These are phyloP conservation scores for Euproctis similis DNA, from an alignment of 2,888 invertebrate genomes.

Conservation along the genomic window DNA sequence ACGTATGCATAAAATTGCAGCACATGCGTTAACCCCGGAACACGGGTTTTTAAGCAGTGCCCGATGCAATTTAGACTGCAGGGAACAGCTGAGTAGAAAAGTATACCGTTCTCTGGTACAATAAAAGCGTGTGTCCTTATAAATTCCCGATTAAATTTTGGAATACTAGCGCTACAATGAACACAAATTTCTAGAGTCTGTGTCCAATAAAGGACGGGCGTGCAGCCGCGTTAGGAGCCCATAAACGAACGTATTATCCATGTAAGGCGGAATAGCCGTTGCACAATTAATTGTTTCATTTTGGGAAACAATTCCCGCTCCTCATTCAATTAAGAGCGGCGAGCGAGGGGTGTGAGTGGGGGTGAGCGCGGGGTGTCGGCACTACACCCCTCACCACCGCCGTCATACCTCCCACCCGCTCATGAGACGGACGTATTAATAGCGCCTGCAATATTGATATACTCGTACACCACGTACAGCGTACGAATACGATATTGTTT, in stretches of 20 bases:
- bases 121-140: conserved; percentile 63
- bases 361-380: conserved; percentile 30
- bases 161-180: conserved; percentile 71
- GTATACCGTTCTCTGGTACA: conserved; percentile 47
- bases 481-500: conserved; percentile 73
- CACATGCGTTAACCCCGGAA: conserved; percentile 35
- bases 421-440: conserved; percentile 76
- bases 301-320: conserved; percentile 77
- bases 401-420: conserved; percentile 63
- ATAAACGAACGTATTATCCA: conserved; percentile 77
- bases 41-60: conserved; percentile 46
- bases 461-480: conserved; percentile 71
- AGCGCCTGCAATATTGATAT: conserved; percentile 76
- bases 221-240: conserved; percentile 75
- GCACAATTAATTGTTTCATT: conserved; percentile 77
- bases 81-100: conserved; percentile 62
- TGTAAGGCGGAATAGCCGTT: conserved; percentile 77
- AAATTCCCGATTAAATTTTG: conserved; percentile 73
- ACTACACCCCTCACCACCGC: no score
- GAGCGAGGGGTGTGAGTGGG: conserved; percentile 50
- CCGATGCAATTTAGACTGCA: conserved; percentile 45
- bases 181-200: conserved; percentile 75
- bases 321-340: conserved; percentile 77
- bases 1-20: conserved; percentile 27
- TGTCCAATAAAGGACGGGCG: conserved; percentile 73